Base-by-base conservation (phyloP, 2,113 vertebrate genomes). In the Bubo scandiacus region DNA sequence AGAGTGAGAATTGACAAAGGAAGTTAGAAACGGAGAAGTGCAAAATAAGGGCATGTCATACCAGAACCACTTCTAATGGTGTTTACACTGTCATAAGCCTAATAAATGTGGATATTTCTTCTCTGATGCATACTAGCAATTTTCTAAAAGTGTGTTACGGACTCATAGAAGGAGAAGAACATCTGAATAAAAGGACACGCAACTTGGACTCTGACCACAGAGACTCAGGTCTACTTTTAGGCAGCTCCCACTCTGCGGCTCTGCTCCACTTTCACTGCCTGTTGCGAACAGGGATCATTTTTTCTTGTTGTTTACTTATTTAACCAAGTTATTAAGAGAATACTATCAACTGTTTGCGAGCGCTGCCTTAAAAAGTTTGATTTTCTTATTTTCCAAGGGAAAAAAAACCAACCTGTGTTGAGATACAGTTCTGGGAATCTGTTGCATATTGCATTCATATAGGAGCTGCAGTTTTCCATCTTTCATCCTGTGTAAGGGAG, bases 11-110 rank as follows among this genome's bases (percentile, higher is more conserved):
- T 7, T 88, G 65, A 73, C 9, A 13, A 77, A 57, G 74, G 9
- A 82, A 95, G 58, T 92, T 94, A 79, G 80, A 94, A 95, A 83
- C 9, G 13, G 67, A 88, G 71, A 95, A 96, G 71, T 47, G 58
- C 71, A 93, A 81, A 96, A 82, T 82, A 30, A 68, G 34, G 9
- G 21, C 51, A 47, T 96, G 62, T 80, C 85, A 40, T 80, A 90
- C 89, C 62, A 86, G 92, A 83, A 77, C 85, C 11, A 0, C 68
- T 91, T 84, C 58, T 94, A 91, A 83, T 72, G 63, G 54, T 66
- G 49, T 94, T 96, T 79, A 89, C 42, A 26, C 47, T 93, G 26
- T 84, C 45, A 34, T 74, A 72, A 91, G 59, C 67, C 36, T 89
- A 70, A 59, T 78, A 86, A 90, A 89, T 34, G 43, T 63, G 55